These are phyloP conservation scores for Copsychus sechellarum DNA, from an alignment of 2,113 vertebrate species.

Conservation along the genomic window DNA sequence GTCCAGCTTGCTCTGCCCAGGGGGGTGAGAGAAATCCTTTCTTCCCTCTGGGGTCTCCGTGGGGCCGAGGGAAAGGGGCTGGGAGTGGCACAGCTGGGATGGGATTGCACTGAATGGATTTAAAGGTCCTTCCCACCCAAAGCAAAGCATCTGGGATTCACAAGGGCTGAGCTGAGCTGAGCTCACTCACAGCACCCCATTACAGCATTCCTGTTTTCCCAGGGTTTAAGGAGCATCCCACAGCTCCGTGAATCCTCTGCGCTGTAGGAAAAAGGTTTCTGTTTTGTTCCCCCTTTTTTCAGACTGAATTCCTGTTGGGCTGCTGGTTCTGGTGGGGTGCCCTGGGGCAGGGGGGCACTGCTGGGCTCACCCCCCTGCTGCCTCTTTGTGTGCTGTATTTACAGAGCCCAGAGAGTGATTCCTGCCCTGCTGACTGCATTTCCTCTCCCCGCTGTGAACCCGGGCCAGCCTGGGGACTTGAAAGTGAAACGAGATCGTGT, in stretches of 20 bases:
- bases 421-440: conserved; percentile 7
- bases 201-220: rapidly evolving
- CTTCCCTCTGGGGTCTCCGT: rapidly evolving
- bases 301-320: not conserved
- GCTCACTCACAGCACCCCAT: rapidly evolving
- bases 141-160: not conserved
- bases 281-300: not conserved
- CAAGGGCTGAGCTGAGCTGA: not conserved
- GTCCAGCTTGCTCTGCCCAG: not conserved
- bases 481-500: not conserved
- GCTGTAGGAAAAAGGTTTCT: not conserved
- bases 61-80: not conserved
- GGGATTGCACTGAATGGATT: not conserved
- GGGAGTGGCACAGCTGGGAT: not conserved
- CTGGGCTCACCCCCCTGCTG: not conserved
- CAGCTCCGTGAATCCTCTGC: not conserved
- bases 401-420: not conserved
- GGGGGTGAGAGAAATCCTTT: not conserved
- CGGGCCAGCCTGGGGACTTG: not conserved
- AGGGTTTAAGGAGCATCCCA: not conserved
- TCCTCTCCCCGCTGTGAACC: not conserved
- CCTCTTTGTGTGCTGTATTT: not conserved
- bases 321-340: not conserved
- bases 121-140: not conserved
- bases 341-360: not conserved